Percentiles rank a stretch among this genome's conserved stretches.
Conservation (phyloP, 2,113 vertebrate genomes). For the Oxyura jamaicensis region DNA sequence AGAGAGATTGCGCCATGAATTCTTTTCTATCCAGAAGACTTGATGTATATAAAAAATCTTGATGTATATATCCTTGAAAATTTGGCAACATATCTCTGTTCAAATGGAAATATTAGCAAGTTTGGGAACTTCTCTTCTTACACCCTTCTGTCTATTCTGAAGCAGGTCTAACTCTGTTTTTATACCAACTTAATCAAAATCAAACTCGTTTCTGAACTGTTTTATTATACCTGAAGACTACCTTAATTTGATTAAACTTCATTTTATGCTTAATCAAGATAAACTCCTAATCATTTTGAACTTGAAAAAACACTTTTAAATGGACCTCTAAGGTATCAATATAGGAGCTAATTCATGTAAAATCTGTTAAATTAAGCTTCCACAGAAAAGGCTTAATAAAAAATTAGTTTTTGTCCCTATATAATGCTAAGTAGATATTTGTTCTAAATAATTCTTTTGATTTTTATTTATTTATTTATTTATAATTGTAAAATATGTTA, state of each 20-base stretch:
- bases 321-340: neutral
- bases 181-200: neutral
- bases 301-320: neutral
- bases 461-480: neutral
- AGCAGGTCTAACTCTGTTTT: neutral
- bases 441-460: neutral
- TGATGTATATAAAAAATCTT: neutral
- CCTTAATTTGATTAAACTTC: neutral
- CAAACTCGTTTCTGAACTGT: neutral
- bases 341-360: neutral
- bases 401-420: neutral
- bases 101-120: neutral
- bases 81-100: neutral
- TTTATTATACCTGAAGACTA: neutral
- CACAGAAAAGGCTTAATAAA: neutral
- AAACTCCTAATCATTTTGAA: neutral
- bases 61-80: neutral
- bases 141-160: neutral
- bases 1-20: accelerated
- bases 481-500: neutral
- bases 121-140: neutral
- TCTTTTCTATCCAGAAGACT: neutral
- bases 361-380: neutral
- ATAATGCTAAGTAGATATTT: neutral
- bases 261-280: neutral